Base-by-base conservation (phyloP, 2,113 vertebrate genomes). In the Macrotis lagotis region DNA sequence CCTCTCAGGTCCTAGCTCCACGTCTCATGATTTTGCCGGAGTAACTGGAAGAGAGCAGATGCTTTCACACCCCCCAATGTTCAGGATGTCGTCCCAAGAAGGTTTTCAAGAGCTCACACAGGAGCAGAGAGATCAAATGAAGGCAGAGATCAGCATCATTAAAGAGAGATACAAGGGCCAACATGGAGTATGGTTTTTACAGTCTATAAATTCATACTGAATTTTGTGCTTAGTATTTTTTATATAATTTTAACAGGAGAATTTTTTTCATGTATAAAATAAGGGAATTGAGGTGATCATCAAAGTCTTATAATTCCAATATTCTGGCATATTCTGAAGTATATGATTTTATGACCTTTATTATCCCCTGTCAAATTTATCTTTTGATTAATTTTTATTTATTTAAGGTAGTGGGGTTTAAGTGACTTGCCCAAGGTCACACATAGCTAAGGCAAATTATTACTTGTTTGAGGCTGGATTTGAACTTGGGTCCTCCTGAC, bases 1-100 rank as follows among this genome's bases (percentile, higher is more conserved):
- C 93, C 96, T 98, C 37, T 99, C 99, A 5, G 99, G 99, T 93
- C 99, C 98, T 48, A 99, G 98, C 98, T 99, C 99, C 48, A 55
- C 98, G 91, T 98, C 96, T 96, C 98, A 99, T 0, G 99, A 99
- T 91, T 97, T 98, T 44, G 97, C 98, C 11, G 98, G 98, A 2
- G 51, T 97, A 88, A 98, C 98, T 52, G 98, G 98, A 88, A 98
- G 98, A 94, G 99, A 99, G 6, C 91, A 97, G 3, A 89, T 97
- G 31, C 95, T 96, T 51, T 98, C 97, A 31, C 98, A 97, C 0
- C 98, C 98, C 2, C 98, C 98, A 10, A 37, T 98, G 88, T 98
- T 99, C 94, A 99, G 99, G 98, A 96, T 98, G 48, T 98, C 98
- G 88, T 98, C 99, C 92, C 99, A 98, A 92, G 99, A 99, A 10